Percentiles rank a stretch among this genome's conserved stretches.
phyloP scores from a whole-genome alignment of 2,797 vertebrate species.

The Lagorchestes hirsutus region DNA sequence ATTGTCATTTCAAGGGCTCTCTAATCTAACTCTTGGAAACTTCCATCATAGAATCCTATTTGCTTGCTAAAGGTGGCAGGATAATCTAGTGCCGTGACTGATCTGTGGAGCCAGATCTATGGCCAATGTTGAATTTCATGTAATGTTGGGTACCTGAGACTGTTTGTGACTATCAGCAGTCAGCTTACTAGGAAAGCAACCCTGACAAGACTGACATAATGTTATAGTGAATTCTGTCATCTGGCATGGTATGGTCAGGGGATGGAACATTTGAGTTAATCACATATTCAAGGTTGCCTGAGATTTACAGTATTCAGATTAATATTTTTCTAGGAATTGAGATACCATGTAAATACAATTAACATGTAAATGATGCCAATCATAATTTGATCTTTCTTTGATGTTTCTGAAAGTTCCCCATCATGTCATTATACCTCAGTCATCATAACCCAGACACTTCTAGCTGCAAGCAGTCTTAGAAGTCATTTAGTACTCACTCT shows the following conservation, averaged over 20 bases:
- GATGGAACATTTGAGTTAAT: conserved; percentile 46
- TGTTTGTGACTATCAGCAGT: not conserved
- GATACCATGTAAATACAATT: conserved; percentile 51
- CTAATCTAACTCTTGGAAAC: conserved; percentile 80
- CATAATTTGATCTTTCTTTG: conserved; percentile 65
- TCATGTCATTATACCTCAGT: not conserved
- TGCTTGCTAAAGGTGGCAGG: not conserved
- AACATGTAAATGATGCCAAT: conserved; percentile 23
- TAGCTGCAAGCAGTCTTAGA: not conserved
- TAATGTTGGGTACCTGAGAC: not conserved
- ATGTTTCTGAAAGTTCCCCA: conserved; percentile 48
- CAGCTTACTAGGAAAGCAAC: not conserved
- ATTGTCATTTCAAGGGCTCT: conserved; percentile 74
- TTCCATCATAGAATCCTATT: conserved; percentile 31
- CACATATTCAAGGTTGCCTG: not conserved
- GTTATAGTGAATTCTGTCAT: conserved; percentile 32
- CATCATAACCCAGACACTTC: not conserved
- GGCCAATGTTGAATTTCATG: not conserved
- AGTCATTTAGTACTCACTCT: not conserved
- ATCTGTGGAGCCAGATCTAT: accelerated
- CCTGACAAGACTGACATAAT: not conserved
- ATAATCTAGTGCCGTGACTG: not conserved
- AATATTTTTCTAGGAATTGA: conserved; percentile 59
- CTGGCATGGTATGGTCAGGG: not conserved
- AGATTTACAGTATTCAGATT: conserved; percentile 40